A percentile compares a stretch with the other conserved stretches of the same genome.
Evolutionary conservation across 2,113 vertebrate species (phyloP).

Genomic region (Gallinago paraguaiae): DNA sequence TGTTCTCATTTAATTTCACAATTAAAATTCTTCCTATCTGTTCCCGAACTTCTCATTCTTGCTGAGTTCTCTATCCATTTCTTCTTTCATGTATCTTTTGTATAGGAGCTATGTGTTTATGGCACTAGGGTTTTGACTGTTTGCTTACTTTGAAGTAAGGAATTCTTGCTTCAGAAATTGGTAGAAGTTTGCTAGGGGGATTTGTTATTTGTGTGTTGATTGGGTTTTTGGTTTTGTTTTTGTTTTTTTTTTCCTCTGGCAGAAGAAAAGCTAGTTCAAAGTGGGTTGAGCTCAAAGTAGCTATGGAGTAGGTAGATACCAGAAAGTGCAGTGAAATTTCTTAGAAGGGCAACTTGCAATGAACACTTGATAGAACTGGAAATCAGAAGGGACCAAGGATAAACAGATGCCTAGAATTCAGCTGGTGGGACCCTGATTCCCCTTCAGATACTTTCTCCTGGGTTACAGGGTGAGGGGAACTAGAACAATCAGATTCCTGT

Average conservation of each 20-base stretch:
- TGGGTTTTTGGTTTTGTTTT: not conserved
- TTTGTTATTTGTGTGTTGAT: not conserved
- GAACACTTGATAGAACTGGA: not conserved
- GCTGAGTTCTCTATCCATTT: not conserved
- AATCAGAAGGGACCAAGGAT: not conserved
- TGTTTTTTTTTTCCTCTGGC: too few species aligned
- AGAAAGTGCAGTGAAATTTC: not conserved
- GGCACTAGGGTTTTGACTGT: not conserved
- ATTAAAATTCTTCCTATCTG: not conserved
- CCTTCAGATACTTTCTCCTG: not conserved
- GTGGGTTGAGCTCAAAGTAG: not conserved
- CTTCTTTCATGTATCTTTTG: not conserved
- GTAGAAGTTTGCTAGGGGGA: not conserved
- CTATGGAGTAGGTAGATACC: not conserved
- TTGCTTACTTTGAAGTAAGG: not conserved
- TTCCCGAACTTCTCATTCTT: not conserved
- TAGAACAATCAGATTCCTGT: not conserved
- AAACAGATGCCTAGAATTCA: not conserved
- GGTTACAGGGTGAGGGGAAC: not conserved
- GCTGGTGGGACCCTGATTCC: not conserved
- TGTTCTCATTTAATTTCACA: not conserved
- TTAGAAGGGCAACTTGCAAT: not conserved
- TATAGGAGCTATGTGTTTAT: not conserved
- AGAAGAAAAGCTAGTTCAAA: not conserved
- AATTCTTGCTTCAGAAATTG: not conserved